phyloP scores from a whole-genome alignment of 2,888 invertebrate genomes.

The Acrobasis suavella region DNA sequence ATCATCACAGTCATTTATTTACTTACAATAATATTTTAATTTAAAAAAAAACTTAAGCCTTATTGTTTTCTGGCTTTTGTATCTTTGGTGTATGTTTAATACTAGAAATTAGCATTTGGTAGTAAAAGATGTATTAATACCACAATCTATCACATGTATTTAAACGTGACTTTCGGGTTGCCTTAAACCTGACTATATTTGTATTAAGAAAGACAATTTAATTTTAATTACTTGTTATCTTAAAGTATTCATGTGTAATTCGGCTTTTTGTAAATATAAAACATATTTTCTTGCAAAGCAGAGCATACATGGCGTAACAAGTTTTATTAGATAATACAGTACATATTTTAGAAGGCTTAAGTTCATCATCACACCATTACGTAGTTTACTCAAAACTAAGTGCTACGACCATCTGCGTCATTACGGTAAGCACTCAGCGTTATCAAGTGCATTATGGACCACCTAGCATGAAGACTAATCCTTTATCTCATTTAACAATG shows the following conservation, averaged over 20 bases:
- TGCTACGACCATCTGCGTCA: constrained; percentile 32
- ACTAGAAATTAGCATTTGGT: background rate
- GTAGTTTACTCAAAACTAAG: constrained; percentile 4
- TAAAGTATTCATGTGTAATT: too few species aligned
- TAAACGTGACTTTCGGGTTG: too few species aligned
- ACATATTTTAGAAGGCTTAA: background rate
- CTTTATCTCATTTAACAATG: constrained; percentile 39
- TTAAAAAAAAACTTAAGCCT: background rate
- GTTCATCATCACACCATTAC: background rate
- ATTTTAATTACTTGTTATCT: too few species aligned
- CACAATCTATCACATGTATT: too few species aligned
- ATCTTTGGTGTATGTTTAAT: background rate
- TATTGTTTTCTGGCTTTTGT: background rate
- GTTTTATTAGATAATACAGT: too few species aligned
- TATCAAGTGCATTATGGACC: constrained; percentile 57
- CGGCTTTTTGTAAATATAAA: too few species aligned
- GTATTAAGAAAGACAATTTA: too few species aligned
- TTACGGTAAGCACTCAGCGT: constrained; percentile 38
- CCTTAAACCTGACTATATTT: too few species aligned
- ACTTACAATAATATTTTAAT: too few species aligned
- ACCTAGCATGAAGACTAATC: constrained; percentile 44
- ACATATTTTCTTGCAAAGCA: too few species aligned
- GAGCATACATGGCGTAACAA: too few species aligned
- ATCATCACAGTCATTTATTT: too few species aligned
- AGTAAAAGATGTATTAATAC: background rate